phyloP scores from a whole-genome alignment of 2,888 invertebrate species.

The Helicoverpa assulta region DNA sequence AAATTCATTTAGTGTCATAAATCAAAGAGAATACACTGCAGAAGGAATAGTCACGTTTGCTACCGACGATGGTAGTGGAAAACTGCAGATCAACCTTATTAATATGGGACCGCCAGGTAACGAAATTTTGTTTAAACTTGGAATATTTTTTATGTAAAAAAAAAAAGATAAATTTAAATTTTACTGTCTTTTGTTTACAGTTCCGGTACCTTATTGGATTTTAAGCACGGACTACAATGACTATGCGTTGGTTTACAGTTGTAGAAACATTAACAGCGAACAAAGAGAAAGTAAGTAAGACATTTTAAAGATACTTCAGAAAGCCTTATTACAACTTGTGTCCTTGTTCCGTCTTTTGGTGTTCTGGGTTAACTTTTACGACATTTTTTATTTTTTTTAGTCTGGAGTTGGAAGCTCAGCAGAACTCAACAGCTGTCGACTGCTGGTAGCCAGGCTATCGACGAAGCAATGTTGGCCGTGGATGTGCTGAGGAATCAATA shows the following conservation, averaged over 20 bases:
- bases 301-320: too few species aligned
- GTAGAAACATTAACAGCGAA: conserved; percentile 76
- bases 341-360: too few species aligned
- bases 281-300: conserved; percentile 67
- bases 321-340: too few species aligned
- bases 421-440: conserved; percentile 67
- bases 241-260: conserved; percentile 91
- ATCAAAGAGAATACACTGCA: too few species aligned
- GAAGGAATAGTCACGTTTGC: conserved; percentile 53
- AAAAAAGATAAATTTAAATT: too few species aligned
- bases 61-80: conserved; percentile 69
- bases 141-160: too few species aligned
- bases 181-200: conserved; percentile 60
- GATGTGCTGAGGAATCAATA: conserved; percentile 71
- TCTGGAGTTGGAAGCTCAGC: conserved; percentile 72
- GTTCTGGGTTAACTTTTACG: too few species aligned
- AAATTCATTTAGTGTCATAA: conserved; percentile 65
- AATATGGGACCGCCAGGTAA: conserved; percentile 28
- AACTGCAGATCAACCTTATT: conserved; percentile 62
- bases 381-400: too few species aligned
- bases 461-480: conserved; percentile 66
- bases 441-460: conserved; percentile 64
- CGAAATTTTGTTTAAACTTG: not conserved
- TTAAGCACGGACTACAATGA: conserved; percentile 90
- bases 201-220: conserved; percentile 71